phyloP scores from a whole-genome alignment of 2,113 vertebrate species.

The Nesogale talazaci region DNA sequence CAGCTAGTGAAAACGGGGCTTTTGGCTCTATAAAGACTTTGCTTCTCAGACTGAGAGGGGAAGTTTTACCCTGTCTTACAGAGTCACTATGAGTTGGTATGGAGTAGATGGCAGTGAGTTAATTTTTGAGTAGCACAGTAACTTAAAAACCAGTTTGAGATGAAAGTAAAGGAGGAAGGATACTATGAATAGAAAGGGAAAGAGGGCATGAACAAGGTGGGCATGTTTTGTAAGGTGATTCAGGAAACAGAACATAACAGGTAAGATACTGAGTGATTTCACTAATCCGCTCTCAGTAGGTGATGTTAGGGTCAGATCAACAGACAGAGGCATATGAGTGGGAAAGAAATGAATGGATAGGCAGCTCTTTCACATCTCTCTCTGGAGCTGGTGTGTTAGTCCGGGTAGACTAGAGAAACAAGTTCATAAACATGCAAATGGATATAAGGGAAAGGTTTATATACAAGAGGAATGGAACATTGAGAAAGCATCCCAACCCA shows the following conservation, averaged over 20 bases:
- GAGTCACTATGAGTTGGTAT: too few species aligned
- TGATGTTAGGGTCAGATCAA: not conserved
- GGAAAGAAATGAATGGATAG: not conserved
- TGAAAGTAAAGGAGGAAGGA: accelerated
- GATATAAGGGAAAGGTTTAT: too few species aligned
- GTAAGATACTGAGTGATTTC: not conserved
- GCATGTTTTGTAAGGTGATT: not conserved
- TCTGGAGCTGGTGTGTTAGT: too few species aligned
- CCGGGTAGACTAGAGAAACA: too few species aligned
- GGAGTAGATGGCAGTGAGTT: too few species aligned
- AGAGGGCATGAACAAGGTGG: not conserved
- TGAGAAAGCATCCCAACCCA: too few species aligned
- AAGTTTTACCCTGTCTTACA: too few species aligned
- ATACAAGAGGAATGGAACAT: too few species aligned
- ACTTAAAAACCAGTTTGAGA: not conserved
- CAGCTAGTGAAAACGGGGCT: too few species aligned
- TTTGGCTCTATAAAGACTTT: too few species aligned
- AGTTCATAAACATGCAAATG: too few species aligned
- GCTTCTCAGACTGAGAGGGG: too few species aligned
- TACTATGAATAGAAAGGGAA: not conserved
- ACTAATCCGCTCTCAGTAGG: not conserved
- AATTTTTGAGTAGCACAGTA: not conserved
- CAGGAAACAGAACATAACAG: not conserved
- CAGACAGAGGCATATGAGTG: not conserved
- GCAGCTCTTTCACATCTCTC: not conserved